Conservation (phyloP, 2,797 vertebrate species). For the Poeciliopsis infans region DNA sequence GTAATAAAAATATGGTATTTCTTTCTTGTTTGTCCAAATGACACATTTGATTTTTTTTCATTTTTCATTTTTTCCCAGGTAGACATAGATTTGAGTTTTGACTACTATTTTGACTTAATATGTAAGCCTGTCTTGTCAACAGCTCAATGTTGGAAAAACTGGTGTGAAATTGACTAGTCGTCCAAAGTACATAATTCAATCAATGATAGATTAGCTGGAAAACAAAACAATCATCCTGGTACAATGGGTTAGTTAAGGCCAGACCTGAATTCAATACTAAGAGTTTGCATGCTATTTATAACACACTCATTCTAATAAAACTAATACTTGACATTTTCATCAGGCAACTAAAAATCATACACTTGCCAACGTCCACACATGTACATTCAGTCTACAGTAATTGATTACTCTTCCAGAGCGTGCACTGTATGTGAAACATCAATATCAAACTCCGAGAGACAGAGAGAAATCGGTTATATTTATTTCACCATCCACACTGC, state of each 20-base stretch:
- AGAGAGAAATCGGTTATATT: conserved; percentile 46
- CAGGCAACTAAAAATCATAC: conserved; percentile 34
- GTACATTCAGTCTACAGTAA: conserved; percentile 26
- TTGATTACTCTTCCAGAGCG: conserved; percentile 50
- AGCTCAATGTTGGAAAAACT: not conserved
- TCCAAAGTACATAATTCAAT: not conserved
- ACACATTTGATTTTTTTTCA: not conserved
- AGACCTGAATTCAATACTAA: not conserved
- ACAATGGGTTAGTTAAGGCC: not conserved
- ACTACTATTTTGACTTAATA: not conserved
- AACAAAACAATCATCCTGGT: not conserved
- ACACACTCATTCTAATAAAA: conserved; percentile 31
- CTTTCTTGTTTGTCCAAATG: not conserved
- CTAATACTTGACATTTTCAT: conserved; percentile 31
- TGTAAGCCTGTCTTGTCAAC: not conserved
- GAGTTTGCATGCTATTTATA: conserved; percentile 27
- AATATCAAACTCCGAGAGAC: conserved; percentile 52
- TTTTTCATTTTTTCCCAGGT: not conserved
- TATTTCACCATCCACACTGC: conserved; percentile 36
- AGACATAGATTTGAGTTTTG: not conserved
- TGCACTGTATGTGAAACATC: conserved; percentile 47
- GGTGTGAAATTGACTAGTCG: not conserved
- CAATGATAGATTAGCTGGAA: not conserved
- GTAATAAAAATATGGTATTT: not conserved
- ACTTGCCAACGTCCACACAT: conserved; percentile 30